Percentiles rank a stretch among this genome's conserved stretches.
Evolutionary conservation across 2,113 vertebrate genomes (phyloP).

Genomic region (Vimba vimba): DNA sequence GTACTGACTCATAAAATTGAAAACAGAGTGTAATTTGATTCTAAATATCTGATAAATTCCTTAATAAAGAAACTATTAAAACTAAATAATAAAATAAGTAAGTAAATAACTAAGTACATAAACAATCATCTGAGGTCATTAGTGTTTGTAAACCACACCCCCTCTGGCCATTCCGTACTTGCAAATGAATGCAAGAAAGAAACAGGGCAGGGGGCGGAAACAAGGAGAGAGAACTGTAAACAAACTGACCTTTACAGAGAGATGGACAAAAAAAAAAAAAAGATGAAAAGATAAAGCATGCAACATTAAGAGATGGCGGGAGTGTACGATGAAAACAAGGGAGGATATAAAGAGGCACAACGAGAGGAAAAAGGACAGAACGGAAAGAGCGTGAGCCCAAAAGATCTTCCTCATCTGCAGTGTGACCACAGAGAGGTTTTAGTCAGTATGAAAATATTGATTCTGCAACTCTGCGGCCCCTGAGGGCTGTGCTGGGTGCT

Average conservation of each 20-base stretch:
- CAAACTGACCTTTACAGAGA: conserved; percentile 39
- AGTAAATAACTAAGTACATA: background rate
- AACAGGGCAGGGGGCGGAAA: conserved; percentile 52
- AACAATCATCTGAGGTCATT: background rate
- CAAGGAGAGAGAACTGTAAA: conserved; percentile 51
- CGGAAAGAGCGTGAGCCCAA: background rate
- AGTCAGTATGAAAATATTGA: conserved; percentile 78
- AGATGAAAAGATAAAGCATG: conserved; percentile 44
- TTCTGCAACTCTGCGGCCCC: conserved; percentile 67
- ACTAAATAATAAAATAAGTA: background rate
- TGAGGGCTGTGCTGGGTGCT: conserved; percentile 58
- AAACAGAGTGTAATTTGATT: background rate
- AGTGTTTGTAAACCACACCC: conserved; percentile 9
- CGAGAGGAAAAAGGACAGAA: background rate
- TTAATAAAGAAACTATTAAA: background rate
- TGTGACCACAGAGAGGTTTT: conserved; percentile 66
- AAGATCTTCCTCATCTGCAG: conserved; percentile 10
- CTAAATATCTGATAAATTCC: no score
- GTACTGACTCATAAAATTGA: background rate
- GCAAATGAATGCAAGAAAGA: conserved; percentile 54
- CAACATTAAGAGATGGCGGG: background rate
- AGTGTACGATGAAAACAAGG: background rate
- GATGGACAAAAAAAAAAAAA: conserved; percentile 31
- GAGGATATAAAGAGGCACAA: background rate
- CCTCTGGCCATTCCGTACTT: background rate